A percentile compares a stretch with the other conserved stretches of the same genome.
Evolutionary conservation across 2,888 invertebrate species (phyloP).

Genomic region (Mesochorus sp.): DNA sequence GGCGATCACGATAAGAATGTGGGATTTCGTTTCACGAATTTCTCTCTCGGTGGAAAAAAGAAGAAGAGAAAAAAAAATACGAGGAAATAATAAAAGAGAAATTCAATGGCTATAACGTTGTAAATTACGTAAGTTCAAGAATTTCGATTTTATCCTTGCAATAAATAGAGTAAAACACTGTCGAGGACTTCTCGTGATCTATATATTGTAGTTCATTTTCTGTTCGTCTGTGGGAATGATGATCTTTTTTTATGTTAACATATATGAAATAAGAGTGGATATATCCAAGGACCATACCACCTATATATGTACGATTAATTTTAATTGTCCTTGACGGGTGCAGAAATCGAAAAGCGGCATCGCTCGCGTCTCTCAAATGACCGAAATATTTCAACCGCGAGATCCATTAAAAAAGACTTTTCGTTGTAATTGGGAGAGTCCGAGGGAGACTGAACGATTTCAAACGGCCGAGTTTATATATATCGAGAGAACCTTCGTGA

Average conservation of each 20-base stretch:
- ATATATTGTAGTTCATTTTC: too few relatives aligned
- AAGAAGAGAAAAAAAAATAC: not conserved
- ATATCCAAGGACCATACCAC: too few relatives aligned
- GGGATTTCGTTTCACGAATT: conserved; percentile 8
- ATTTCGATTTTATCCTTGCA: too few relatives aligned
- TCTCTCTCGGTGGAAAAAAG: not conserved
- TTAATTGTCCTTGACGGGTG: conserved; percentile 73
- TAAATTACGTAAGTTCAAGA: not conserved
- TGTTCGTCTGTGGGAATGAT: too few relatives aligned
- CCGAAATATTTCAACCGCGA: conserved; percentile 72
- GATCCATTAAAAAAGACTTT: conserved; percentile 74
- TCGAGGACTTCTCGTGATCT: too few relatives aligned
- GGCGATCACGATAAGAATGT: conserved; percentile 22
- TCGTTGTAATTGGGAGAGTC: conserved; percentile 71
- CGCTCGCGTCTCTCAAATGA: conserved; percentile 73
- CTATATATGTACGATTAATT: conserved; percentile 77
- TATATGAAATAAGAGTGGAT: too few relatives aligned
- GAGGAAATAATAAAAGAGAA: too few relatives aligned
- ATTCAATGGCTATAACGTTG: not conserved
- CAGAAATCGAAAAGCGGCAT: conserved; percentile 62
- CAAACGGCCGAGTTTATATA: not conserved
- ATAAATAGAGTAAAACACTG: too few relatives aligned
- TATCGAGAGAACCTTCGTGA: conserved; percentile 20
- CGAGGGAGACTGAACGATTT: conserved; percentile 17
- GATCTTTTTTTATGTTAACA: too few relatives aligned